Evolutionary conservation across 2,113 vertebrate species (phyloP).

Genomic region (Notarius quadriscutis): DNA sequence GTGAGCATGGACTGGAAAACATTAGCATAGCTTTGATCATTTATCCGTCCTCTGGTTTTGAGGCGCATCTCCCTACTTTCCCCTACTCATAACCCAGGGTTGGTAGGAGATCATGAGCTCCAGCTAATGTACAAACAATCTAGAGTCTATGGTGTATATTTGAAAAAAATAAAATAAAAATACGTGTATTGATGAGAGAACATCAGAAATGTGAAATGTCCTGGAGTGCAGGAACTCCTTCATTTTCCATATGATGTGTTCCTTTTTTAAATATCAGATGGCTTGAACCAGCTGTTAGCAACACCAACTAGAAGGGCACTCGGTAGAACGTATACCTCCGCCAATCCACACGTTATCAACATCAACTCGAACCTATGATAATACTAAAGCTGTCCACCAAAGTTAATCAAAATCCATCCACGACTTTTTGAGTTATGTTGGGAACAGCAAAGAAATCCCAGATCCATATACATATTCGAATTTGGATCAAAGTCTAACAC

Average conservation of each 20-base stretch:
- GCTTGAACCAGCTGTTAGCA: not conserved
- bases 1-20: constrained; percentile 60
- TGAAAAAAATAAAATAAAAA: not conserved
- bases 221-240: not conserved
- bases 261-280: not conserved
- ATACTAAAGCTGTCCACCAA: too few relatives aligned
- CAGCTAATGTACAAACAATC: not conserved
- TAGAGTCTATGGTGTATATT: not conserved
- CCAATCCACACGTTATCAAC: too few relatives aligned
- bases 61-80: not conserved
- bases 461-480: too few relatives aligned
- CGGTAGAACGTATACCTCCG: too few relatives aligned
- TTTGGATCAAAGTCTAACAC: not conserved
- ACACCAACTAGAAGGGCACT: not conserved
- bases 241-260: not conserved
- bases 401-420: too few relatives aligned
- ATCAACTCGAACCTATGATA: too few relatives aligned
- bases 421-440: too few relatives aligned
- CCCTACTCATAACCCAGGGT: not conserved
- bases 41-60: constrained; percentile 42
- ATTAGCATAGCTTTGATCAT: constrained; percentile 60
- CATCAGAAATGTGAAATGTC: not conserved
- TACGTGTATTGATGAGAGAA: not conserved
- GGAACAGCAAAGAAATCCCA: too few relatives aligned
- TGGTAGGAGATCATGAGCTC: not conserved